Base-by-base conservation (phyloP, 2,888 invertebrate genomes). In the Hyppa rectilinea region DNA sequence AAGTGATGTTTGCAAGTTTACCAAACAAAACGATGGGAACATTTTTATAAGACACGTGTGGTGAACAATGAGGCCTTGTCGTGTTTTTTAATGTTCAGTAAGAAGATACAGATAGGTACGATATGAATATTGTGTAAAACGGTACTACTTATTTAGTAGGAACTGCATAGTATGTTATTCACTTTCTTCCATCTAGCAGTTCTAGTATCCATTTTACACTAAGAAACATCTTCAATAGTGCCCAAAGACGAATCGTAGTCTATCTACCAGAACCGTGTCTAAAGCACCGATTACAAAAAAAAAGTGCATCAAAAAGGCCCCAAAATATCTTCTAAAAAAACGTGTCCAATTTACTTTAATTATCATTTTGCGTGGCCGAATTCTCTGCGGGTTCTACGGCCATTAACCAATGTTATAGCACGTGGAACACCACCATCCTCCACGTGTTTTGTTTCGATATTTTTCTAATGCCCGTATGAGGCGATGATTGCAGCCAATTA, bases 381-480 rank as follows among this genome's bases (percentile, higher is more conserved):
- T 62, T 34, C 36, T 65, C 2, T n/a, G n/a, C n/a, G n/a, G n/a
- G n/a, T n/a, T 59, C 31, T 63, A 62, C 61, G 58, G 38, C 50
- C 53, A 61, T 52, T 67, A 64, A 40, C 65, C 20, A 66, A 67
- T 58, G 55, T 52, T 63, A 56, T n/a, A n/a, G n/a, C 83, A 78
- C 81, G 78, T 83, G 75, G n/a, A 26, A n/a, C 45, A 26, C 34
- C 26, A n/a, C 7, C 64, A 72, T 60, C 55, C 31, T 29, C 74
- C 83, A 78, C 75, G 83, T 85, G 85, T 71, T 71, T 72, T 85
- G 85, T 71, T 71, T 72, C 23, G 45, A 31, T 68, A 74, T 61
- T 43, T 73, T 74, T 71, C 73, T 68, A 74, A n/a, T n/a, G n/a
- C 62, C 61, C 69, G 47, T 56, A 45, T 23, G 55, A 43, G 36